These are phyloP conservation scores for Theocolax elegans DNA, from an alignment of 1,140 invertebrate genomes.

Conservation along the genomic window DNA sequence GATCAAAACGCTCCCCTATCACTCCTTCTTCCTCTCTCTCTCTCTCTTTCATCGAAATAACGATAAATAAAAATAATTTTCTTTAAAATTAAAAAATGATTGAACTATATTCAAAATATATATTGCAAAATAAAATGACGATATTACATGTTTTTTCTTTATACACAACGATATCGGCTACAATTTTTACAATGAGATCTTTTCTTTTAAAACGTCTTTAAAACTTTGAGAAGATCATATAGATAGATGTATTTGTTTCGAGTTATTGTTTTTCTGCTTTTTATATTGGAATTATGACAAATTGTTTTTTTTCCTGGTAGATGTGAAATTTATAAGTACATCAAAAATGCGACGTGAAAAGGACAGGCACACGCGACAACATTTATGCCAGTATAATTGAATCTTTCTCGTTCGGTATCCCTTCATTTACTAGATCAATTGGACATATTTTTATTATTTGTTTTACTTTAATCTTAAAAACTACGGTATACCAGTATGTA, in stretches of 20 bases:
- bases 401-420: conserved; percentile 4
- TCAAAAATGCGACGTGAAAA: conserved; percentile 14
- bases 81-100: too few species aligned
- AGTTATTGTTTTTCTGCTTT: too few species aligned
- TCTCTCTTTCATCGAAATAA: too few species aligned
- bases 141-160: too few species aligned
- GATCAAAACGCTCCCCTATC: too few species aligned
- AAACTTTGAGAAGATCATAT: conserved; percentile 4
- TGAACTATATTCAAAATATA: too few species aligned
- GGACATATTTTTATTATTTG: conserved; percentile 3
- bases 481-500: conserved; percentile 30
- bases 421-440: background rate
- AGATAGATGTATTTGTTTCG: background rate
- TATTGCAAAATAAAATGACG: too few species aligned
- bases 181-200: conserved; percentile 22
- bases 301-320: background rate
- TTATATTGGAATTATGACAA: background rate
- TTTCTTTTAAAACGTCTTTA: conserved; percentile 23
- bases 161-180: too few species aligned
- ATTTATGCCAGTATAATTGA: conserved; percentile 25
- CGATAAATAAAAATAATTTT: too few species aligned
- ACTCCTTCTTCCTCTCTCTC: too few species aligned
- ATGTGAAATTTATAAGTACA: conserved; percentile 32
- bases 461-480: conserved; percentile 11
- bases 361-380: conserved; percentile 30